Percentiles rank a stretch among this genome's conserved stretches.
phyloP scores from a whole-genome alignment of 2,113 vertebrate species.

The Ivindomyrus marchei region DNA sequence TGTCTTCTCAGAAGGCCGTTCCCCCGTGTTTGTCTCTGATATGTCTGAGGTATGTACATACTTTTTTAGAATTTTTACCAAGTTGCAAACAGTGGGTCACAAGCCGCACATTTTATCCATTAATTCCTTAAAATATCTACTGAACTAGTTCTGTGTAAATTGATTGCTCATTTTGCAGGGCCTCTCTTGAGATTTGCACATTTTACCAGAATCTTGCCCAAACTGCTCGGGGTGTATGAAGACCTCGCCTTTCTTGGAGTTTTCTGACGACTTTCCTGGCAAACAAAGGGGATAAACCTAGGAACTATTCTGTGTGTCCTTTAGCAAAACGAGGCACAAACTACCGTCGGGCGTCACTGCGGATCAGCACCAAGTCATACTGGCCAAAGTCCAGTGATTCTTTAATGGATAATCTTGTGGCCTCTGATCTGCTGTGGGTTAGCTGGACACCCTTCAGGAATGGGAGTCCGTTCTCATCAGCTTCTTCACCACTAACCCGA shows the following conservation, averaged over 20 bases:
- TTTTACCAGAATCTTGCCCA: not conserved
- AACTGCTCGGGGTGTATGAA: not conserved
- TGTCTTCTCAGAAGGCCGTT: not conserved
- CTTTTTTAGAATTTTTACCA: slow-evolving; percentile 3
- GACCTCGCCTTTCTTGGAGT: not conserved
- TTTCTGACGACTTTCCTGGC: not conserved
- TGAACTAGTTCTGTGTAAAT: not conserved
- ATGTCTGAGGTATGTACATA: not conserved
- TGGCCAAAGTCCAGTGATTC: not conserved
- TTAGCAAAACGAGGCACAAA: not conserved
- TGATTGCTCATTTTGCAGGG: not conserved
- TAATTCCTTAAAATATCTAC: slow-evolving; percentile 4
- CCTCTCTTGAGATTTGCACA: not conserved
- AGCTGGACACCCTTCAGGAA: not conserved
- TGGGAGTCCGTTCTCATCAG: not conserved
- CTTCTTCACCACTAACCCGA: not conserved
- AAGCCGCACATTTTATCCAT: not conserved
- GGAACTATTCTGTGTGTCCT: not conserved
- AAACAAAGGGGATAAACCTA: not conserved
- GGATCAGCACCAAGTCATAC: not conserved
- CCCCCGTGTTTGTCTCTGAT: not conserved
- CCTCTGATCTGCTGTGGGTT: not conserved
- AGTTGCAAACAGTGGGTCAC: slow-evolving; percentile 1
- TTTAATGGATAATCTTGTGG: not conserved
- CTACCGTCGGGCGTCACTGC: not conserved